phyloP scores from a whole-genome alignment of 2,797 vertebrate genomes.

The Clarias platycephalus region DNA sequence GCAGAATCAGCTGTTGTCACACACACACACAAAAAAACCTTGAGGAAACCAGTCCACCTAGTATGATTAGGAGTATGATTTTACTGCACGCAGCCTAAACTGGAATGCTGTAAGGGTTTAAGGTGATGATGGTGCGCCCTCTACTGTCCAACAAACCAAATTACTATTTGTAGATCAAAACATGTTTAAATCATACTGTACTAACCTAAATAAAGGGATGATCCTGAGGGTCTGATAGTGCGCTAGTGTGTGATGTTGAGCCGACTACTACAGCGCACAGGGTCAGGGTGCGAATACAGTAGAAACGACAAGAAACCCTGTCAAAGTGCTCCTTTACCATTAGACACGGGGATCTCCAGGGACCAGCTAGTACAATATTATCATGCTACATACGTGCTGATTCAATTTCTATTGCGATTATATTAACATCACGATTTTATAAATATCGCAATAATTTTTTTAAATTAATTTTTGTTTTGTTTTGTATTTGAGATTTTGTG shows the following conservation, averaged over 20 bases:
- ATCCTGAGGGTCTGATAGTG: not conserved
- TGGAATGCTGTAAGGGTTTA: not conserved
- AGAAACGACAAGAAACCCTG: not conserved
- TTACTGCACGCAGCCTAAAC: not conserved
- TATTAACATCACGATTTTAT: too few relatives aligned
- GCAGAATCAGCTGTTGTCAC: not conserved
- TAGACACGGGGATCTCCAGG: too few relatives aligned
- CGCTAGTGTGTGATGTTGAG: not conserved
- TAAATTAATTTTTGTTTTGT: too few relatives aligned
- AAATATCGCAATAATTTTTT: too few relatives aligned
- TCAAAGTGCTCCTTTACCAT: not conserved
- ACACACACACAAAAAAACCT: not conserved
- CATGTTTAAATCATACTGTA: not conserved
- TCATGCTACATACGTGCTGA: too few relatives aligned
- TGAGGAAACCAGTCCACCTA: not conserved
- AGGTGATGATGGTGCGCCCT: slow-evolving; percentile 24
- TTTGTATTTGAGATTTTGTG: too few relatives aligned
- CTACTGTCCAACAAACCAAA: slow-evolving; percentile 30
- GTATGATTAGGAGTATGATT: not conserved
- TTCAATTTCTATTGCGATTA: too few relatives aligned
- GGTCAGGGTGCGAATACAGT: not conserved
- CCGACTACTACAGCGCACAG: not conserved
- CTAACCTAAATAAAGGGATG: not conserved
- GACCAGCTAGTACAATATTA: too few relatives aligned
- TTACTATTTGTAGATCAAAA: not conserved